These are phyloP conservation scores for Choristoneura fumiferana DNA, from an alignment of 1,140 invertebrate species.

Conservation along the genomic window DNA sequence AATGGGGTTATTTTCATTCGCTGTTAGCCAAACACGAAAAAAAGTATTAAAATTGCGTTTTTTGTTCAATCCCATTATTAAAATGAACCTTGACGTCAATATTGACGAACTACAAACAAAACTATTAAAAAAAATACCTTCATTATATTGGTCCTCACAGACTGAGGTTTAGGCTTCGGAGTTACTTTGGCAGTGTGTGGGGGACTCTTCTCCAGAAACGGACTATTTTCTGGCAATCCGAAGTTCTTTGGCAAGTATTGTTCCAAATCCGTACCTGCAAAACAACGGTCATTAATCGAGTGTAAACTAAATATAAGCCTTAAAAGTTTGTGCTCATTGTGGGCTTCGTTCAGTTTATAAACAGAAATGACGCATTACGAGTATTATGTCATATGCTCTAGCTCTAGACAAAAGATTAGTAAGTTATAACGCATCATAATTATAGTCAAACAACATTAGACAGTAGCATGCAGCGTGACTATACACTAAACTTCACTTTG, in stretches of 20 bases:
- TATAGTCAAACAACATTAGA: constrained; percentile 7
- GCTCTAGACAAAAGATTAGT: background rate
- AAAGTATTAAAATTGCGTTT: no score
- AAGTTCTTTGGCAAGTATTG: constrained; percentile 82
- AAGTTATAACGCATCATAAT: background rate
- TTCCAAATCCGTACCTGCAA: constrained; percentile 78
- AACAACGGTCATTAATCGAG: no score
- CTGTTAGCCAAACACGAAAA: no score
- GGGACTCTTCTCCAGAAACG: constrained; percentile 70
- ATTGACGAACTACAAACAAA: no score
- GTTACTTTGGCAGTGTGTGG: constrained; percentile 56
- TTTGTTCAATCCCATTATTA: background rate
- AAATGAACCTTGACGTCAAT: no score
- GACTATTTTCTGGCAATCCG: constrained; percentile 77
- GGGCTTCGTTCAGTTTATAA: background rate
- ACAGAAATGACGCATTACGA: constrained; percentile 6
- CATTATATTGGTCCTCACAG: constrained; percentile 57
- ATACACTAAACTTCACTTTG: background rate
- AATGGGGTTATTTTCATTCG: no score
- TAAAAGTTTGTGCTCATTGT: background rate
- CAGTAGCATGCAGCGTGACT: constrained; percentile 4
- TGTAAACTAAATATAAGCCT: background rate
- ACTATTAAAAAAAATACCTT: constrained; percentile 61
- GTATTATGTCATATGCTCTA: no score
- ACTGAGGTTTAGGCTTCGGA: constrained; percentile 61